Base-by-base conservation (phyloP, 2,797 vertebrate genomes). In the Etheostoma nigrum region DNA sequence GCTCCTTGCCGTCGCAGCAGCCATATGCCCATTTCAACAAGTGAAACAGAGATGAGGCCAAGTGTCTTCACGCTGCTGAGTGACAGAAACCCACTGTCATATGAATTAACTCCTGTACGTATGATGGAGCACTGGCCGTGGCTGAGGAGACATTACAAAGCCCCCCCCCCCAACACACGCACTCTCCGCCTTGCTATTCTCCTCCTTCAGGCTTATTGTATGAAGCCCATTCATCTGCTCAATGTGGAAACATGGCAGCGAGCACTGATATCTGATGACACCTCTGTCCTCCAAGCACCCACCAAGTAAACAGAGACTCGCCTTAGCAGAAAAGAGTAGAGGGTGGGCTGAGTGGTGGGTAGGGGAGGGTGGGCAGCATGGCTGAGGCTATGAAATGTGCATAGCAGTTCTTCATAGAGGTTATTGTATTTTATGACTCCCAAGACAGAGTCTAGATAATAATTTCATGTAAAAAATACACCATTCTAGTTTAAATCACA, bases 171-270 rank as follows among this genome's bases (percentile, higher is more conserved):
- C 36, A 40, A 40, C 36, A 40, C 36, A 40, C 36, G 10, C 36
- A 79, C 49, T 76, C 72, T 44, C 45, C n/a, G 51, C 66, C 82
- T 72, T 58, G 65, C 84, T 75, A 21, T 74, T 73, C 74, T 76
- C 75, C 55, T 78, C 83, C 87, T 90, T 78, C 58, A 79, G 88
- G 90, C 89, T 92, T 88, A 89, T 90, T 88, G 81, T 85, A 84
- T 85, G 82, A 88, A 88, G 79, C 78, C 80, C 62, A 88, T 93
- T 94, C 89, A 93, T 94, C 92, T 93, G 89, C 85, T 88, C 86
- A 85, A 80, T 87, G 89, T 85, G 90, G 82, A 91, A 91, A 90
- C 93, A 88, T 72, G 67, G 79, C 82, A 88, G 74, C 74, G 65
- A 81, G 79, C 71, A 48, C 74, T 88, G 85, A 86, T 91, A 89